A percentile compares a stretch with the other conserved stretches of the same genome.
These are phyloP conservation scores for Diabrotica virgifera DNA, from an alignment of 1,140 invertebrate genomes.

Conservation along the genomic window DNA sequence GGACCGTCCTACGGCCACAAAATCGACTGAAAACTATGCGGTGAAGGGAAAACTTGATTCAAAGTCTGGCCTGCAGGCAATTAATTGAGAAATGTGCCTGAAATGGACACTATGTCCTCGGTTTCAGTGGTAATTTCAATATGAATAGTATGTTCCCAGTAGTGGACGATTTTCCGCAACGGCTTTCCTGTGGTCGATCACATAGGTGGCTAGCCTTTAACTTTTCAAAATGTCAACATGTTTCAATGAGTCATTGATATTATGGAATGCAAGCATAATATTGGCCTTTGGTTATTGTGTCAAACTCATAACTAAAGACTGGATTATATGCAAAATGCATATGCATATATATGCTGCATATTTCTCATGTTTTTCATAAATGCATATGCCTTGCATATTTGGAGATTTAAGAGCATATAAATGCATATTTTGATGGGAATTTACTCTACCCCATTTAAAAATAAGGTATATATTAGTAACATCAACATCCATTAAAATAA, in stretches of 20 bases:
- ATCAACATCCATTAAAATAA: too few species aligned
- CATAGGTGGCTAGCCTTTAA: constrained; percentile 4
- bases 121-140: constrained; percentile 10
- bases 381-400: too few species aligned
- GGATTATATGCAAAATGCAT: too few species aligned
- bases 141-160: constrained; percentile 5
- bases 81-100: constrained; percentile 11
- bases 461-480: too few species aligned
- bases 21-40: not conserved
- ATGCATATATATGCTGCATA: too few species aligned
- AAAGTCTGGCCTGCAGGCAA: constrained; percentile 3
- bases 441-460: too few species aligned
- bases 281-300: too few species aligned
- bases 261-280: too few species aligned
- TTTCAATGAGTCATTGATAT: not conserved
- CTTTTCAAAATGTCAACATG: not conserved
- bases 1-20: not conserved
- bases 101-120: not conserved
- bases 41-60: not conserved
- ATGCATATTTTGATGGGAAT: too few species aligned
- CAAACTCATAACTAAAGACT: too few species aligned
- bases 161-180: constrained; percentile 3
- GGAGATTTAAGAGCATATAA: too few species aligned
- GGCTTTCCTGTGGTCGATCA: not conserved
- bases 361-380: too few species aligned